Percentiles rank a stretch among this genome's conserved stretches.
Conservation (phyloP, 2,113 vertebrate genomes). For the Pica pica region DNA sequence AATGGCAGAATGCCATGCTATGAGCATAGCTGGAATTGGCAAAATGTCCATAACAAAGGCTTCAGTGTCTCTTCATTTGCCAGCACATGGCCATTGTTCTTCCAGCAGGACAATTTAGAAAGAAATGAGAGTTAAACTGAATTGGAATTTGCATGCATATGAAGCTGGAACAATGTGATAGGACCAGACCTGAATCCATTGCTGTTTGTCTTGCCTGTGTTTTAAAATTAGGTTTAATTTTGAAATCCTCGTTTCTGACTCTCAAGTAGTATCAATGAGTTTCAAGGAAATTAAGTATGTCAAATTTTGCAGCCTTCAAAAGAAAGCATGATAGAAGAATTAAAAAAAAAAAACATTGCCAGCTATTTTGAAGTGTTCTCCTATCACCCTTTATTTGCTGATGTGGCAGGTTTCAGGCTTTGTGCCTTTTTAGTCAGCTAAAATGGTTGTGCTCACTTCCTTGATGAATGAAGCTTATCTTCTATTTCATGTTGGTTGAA, state of each 20-base stretch:
- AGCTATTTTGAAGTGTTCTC: background rate
- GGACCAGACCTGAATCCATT: background rate
- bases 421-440: background rate
- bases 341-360: background rate
- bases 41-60: background rate
- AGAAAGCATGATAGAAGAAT: background rate
- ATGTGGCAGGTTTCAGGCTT: background rate
- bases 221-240: background rate
- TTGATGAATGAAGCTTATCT: background rate
- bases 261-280: background rate
- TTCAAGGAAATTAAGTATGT: background rate
- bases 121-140: slow-evolving; percentile 9
- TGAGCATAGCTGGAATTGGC: background rate
- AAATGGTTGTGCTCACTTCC: background rate
- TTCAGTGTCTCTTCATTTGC: background rate
- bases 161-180: background rate
- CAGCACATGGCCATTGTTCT: background rate
- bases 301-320: background rate
- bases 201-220: background rate
- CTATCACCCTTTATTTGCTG: background rate
- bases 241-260: background rate
- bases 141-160: background rate
- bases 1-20: slow-evolving; percentile 12
- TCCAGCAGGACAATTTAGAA: background rate
- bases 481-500: background rate